Conservation (phyloP, 2,888 invertebrate species). For the Eledone cirrhosa region DNA sequence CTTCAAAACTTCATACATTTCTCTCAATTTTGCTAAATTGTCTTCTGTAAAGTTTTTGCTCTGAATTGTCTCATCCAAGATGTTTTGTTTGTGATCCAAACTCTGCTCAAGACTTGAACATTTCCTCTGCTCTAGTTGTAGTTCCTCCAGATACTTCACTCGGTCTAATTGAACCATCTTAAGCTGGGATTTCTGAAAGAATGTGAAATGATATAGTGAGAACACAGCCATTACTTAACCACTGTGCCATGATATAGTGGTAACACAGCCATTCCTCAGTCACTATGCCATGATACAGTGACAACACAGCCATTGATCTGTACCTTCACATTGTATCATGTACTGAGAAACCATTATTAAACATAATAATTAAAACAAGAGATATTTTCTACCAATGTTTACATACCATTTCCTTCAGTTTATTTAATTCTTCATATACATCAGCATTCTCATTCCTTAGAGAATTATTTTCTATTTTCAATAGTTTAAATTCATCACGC, state of each 20-base stretch:
- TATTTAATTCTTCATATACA: neutral
- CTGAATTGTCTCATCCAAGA: neutral
- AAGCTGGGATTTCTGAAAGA: conserved; percentile 7
- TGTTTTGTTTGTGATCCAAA: conserved; percentile 6
- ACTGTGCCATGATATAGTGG: too few relatives aligned
- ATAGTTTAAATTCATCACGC: neutral
- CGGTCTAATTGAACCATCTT: neutral
- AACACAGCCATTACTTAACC: too few relatives aligned
- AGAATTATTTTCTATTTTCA: neutral
- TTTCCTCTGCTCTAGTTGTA: conserved; percentile 10
- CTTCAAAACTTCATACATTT: conserved; percentile 19
- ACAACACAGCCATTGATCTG: too few relatives aligned
- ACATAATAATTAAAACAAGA: too few relatives aligned
- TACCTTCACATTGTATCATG: too few relatives aligned
- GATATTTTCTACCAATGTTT: neutral
- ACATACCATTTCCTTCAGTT: conserved; percentile 15
- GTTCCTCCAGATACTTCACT: neutral
- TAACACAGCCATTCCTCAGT: too few relatives aligned
- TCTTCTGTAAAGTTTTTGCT: conserved; percentile 15
- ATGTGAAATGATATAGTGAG: neutral
- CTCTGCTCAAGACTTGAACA: neutral
- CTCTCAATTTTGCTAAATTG: conserved; percentile 9
- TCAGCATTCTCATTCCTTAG: neutral
- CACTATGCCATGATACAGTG: too few relatives aligned
- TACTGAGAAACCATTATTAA: too few relatives aligned